A percentile compares a stretch with the other conserved stretches of the same genome.
Evolutionary conservation across 2,113 vertebrate genomes (phyloP).

Genomic region (Amblyornis subalaris): DNA sequence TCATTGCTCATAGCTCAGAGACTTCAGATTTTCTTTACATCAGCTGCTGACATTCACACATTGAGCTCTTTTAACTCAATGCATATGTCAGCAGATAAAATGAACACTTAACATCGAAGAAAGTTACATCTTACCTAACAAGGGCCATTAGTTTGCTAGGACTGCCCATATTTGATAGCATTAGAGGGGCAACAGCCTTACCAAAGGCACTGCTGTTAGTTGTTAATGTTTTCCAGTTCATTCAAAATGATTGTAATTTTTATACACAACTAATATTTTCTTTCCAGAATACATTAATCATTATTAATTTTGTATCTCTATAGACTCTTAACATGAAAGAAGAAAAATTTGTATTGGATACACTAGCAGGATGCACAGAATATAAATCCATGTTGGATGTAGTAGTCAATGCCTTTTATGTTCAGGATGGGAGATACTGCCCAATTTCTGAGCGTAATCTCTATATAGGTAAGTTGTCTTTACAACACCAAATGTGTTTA

Average conservation of each 20-base stretch:
- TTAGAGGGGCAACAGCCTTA: neutral
- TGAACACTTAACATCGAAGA: neutral
- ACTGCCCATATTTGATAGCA: neutral
- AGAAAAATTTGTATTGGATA: conserved; percentile 75
- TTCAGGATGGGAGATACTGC: conserved; percentile 66
- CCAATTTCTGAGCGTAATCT: conserved; percentile 72
- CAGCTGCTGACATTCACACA: neutral
- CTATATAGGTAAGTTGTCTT: conserved; percentile 76
- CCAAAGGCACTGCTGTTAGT: neutral
- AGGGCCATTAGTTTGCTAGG: neutral
- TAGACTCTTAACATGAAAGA: conserved; percentile 58
- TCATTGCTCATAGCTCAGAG: neutral
- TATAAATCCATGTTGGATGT: conserved; percentile 77
- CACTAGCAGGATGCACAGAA: conserved; percentile 83
- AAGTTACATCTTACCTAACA: neutral
- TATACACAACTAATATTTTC: neutral
- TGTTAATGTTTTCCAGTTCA: neutral
- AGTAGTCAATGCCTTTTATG: conserved; percentile 82
- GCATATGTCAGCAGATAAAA: neutral
- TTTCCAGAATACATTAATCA: neutral
- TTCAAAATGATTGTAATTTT: neutral
- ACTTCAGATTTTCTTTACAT: neutral
- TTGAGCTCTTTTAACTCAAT: neutral
- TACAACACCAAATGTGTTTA: neutral
- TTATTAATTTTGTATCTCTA: neutral